phyloP scores from a whole-genome alignment of 2,113 vertebrate genomes.

The Tyrannus savana region DNA sequence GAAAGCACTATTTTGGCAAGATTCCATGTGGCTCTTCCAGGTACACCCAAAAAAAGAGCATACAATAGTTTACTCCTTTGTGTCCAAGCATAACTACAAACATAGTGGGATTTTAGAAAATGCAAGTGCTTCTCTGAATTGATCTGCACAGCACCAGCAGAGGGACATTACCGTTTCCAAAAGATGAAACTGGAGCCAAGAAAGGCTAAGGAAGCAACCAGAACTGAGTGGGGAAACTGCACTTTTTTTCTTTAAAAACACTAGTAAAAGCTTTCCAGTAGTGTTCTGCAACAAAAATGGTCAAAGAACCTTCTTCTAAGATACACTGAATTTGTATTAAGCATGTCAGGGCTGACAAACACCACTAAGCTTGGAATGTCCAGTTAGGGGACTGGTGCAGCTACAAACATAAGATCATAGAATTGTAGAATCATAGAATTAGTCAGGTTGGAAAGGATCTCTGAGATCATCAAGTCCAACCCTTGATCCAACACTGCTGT shows the following conservation, averaged over 20 bases:
- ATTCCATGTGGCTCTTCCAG: neutral
- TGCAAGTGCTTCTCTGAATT: neutral
- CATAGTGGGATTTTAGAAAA: neutral
- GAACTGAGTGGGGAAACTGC: neutral
- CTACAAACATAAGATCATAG: neutral
- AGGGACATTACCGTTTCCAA: neutral
- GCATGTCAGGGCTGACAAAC: neutral
- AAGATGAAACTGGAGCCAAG: neutral
- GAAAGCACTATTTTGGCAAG: neutral
- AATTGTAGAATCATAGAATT: too few relatives aligned
- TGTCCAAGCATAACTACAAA: neutral
- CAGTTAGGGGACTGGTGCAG: neutral
- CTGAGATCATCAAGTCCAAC: too few relatives aligned
- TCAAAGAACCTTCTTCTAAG: neutral
- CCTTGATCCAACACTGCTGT: too few relatives aligned
- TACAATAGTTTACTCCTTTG: neutral
- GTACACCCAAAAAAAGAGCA: neutral
- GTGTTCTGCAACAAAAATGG: neutral
- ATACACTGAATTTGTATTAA: neutral
- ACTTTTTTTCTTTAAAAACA: neutral
- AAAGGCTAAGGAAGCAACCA: neutral
- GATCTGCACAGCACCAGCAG: neutral
- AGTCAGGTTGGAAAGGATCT: too few relatives aligned
- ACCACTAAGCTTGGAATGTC: fast-evolving
- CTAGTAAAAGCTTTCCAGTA: neutral